Evolutionary conservation across 2,113 vertebrate species (phyloP).

Genomic region (Platanista minor): DNA sequence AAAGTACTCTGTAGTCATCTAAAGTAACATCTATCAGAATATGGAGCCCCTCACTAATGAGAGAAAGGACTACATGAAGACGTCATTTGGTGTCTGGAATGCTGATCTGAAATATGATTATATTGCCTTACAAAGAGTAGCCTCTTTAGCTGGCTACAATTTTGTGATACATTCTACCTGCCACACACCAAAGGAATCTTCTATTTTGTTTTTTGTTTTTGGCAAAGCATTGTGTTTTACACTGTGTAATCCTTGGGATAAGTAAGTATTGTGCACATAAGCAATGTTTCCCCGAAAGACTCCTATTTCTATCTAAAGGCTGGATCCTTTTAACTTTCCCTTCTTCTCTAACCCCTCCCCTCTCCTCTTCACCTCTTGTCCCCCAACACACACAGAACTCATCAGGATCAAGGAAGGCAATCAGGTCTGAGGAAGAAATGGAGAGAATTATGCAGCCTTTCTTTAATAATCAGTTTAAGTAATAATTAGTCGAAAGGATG

Average conservation of each 20-base stretch:
- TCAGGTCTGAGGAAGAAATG: neutral
- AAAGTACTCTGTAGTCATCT: neutral
- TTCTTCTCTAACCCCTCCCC: neutral
- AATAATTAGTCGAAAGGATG: neutral
- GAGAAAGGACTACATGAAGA: neutral
- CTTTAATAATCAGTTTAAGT: neutral
- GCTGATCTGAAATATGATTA: neutral
- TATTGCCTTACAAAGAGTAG: neutral
- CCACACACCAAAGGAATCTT: neutral
- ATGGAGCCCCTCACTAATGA: neutral
- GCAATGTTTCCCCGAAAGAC: neutral
- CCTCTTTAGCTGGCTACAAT: neutral
- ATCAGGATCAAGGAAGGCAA: neutral
- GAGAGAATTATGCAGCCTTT: neutral
- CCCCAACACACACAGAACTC: neutral
- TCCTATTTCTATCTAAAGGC: neutral
- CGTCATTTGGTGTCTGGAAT: neutral
- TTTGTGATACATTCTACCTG: neutral
- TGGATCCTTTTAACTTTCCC: neutral
- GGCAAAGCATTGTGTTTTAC: neutral
- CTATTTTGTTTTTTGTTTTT: neutral
- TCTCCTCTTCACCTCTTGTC: neutral
- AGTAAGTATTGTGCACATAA: neutral
- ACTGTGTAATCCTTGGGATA: neutral
- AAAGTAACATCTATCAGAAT: neutral